A percentile compares a stretch with the other conserved stretches of the same genome.
These are phyloP conservation scores for Argyrosomus japonicus DNA, from an alignment of 2,113 vertebrate species.

Conservation along the genomic window DNA sequence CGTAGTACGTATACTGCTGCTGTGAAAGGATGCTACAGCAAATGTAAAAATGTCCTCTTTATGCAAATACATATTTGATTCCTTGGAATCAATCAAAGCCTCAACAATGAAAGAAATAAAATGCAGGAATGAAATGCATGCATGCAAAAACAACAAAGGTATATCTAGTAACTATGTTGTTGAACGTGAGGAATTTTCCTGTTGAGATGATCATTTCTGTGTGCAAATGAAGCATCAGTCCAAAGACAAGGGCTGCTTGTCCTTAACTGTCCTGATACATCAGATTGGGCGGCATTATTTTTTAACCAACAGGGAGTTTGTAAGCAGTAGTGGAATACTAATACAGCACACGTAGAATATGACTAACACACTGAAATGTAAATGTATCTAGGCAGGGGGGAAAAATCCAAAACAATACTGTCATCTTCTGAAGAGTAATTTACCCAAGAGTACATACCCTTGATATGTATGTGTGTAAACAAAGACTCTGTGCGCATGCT, in stretches of 20 bases:
- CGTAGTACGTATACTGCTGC: not conserved
- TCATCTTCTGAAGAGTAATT: constrained; percentile 61
- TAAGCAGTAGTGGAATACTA: constrained; percentile 45
- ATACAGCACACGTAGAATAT: constrained; percentile 37
- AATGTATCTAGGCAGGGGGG: constrained; percentile 41
- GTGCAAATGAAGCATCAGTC: not conserved
- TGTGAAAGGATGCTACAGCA: not conserved
- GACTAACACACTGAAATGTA: constrained; percentile 36
- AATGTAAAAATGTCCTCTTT: not conserved
- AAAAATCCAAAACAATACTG: constrained; percentile 51
- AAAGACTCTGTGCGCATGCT: constrained; percentile 49
- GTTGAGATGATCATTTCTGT: constrained; percentile 1
- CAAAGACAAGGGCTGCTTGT: constrained; percentile 49
- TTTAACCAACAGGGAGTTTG: constrained; percentile 44
- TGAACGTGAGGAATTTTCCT: not conserved
- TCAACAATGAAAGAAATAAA: not conserved
- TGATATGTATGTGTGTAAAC: constrained; percentile 59
- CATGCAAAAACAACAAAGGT: too few relatives aligned
- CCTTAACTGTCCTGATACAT: constrained; percentile 54
- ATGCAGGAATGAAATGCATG: not conserved
- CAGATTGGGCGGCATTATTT: constrained; percentile 25
- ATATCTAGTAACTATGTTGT: too few relatives aligned
- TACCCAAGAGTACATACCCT: constrained; percentile 50
- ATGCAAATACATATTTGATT: not conserved
- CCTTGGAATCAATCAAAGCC: not conserved